Evolutionary conservation across 2,113 vertebrate species (phyloP).

Genomic region (Colossoma macropomum): DNA sequence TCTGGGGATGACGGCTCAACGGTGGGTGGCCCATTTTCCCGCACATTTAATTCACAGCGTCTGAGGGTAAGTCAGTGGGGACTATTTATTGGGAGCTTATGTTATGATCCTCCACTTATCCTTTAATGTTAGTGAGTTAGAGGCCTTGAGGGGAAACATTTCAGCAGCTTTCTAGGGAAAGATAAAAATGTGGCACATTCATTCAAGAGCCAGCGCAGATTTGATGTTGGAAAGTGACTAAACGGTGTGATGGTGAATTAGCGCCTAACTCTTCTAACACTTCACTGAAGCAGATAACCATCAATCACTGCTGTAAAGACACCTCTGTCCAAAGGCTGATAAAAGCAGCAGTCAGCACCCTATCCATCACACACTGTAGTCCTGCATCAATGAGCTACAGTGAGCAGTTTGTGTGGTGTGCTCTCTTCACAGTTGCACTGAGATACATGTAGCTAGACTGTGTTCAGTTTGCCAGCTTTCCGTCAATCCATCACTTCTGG

Average conservation of each 20-base stretch:
- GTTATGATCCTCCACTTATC: slow-evolving; percentile 55
- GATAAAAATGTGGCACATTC: slow-evolving; percentile 42
- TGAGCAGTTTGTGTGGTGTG: not conserved
- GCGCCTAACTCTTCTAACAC: not conserved
- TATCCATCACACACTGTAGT: not conserved
- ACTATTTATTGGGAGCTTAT: slow-evolving; percentile 46
- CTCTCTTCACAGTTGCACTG: not conserved
- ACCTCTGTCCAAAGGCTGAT: slow-evolving; percentile 16
- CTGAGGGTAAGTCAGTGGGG: slow-evolving; percentile 46
- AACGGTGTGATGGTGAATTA: slow-evolving; percentile 29
- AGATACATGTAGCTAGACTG: not conserved
- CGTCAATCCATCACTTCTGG: slow-evolving; percentile 8
- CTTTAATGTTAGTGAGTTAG: slow-evolving; percentile 48
- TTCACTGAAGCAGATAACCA: slow-evolving; percentile 25
- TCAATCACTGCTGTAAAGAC: slow-evolving; percentile 28
- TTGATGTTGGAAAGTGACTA: slow-evolving; percentile 22
- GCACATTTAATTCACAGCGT: slow-evolving; percentile 50
- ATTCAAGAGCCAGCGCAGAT: slow-evolving; percentile 9
- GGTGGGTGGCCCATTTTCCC: slow-evolving; percentile 45
- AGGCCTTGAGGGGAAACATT: slow-evolving; percentile 36
- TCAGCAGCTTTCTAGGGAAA: slow-evolving; percentile 40
- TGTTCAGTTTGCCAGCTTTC: slow-evolving; percentile 10
- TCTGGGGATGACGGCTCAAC: slow-evolving; percentile 32
- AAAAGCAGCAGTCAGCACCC: slow-evolving; percentile 38
- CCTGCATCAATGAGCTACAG: slow-evolving; percentile 3